phyloP scores from a whole-genome alignment of 2,113 vertebrate genomes.

The Proteles cristata region DNA sequence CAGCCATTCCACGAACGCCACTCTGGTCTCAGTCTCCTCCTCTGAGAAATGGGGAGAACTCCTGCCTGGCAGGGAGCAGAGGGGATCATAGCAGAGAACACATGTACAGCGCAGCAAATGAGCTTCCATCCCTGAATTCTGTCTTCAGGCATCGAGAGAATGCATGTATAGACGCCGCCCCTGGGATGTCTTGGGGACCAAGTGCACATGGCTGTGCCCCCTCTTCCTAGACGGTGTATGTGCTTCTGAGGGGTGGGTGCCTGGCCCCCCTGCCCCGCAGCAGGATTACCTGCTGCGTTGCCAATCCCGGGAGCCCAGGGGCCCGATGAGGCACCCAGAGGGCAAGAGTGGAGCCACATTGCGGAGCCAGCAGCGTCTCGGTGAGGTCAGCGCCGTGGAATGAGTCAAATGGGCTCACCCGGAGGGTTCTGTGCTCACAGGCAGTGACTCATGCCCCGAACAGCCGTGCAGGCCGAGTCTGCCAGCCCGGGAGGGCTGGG shows the following conservation, averaged over 20 bases:
- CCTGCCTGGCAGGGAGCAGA: neutral
- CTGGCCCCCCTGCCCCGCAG: neutral
- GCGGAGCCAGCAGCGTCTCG: neutral
- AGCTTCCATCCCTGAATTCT: neutral
- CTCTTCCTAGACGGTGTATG: neutral
- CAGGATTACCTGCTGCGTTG: neutral
- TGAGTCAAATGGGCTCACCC: neutral
- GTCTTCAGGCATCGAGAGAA: neutral
- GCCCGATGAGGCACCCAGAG: neutral
- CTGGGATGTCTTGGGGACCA: accelerated
- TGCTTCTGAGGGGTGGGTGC: neutral
- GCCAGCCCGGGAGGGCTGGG: neutral
- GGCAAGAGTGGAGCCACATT: accelerated
- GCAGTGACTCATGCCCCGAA: neutral
- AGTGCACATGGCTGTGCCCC: neutral
- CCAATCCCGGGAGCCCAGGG: neutral
- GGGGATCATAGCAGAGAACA: neutral
- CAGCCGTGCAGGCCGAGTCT: neutral
- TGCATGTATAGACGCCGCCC: accelerated
- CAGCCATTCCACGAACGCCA: accelerated
- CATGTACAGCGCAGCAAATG: too few relatives aligned
- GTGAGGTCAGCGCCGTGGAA: conserved; percentile 44
- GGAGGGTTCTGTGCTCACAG: neutral
- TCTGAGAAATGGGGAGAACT: neutral
- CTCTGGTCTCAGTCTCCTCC: neutral